These are phyloP conservation scores for Samia ricini DNA, from an alignment of 1,140 invertebrate genomes.

Conservation along the genomic window DNA sequence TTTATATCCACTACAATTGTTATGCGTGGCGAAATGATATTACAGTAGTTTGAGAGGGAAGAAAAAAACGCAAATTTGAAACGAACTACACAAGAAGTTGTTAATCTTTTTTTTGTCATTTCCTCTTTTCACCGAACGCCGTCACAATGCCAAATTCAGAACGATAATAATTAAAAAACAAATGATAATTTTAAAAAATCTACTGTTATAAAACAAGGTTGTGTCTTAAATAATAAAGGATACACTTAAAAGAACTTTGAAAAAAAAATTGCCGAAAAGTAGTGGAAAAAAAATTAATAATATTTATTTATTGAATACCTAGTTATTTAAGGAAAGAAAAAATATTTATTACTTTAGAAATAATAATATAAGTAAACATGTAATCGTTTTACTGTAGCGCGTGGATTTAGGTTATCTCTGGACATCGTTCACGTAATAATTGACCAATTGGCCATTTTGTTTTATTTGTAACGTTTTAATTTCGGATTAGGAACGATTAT, in stretches of 20 bases:
- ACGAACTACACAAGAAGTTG: constrained; percentile 15
- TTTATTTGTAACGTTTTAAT: background rate
- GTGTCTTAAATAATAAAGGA: constrained; percentile 25
- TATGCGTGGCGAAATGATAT: constrained; percentile 16
- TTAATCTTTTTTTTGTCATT: constrained; percentile 5
- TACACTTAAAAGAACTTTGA: constrained; percentile 18
- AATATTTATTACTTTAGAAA: constrained; percentile 23
- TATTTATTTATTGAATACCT: constrained; percentile 30
- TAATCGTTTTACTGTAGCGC: constrained; percentile 23
- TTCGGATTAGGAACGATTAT: constrained; percentile 9
- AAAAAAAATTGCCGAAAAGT: constrained; percentile 18
- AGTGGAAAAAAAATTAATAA: constrained; percentile 16
- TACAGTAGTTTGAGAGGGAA: background rate
- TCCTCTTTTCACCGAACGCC: constrained; percentile 14
- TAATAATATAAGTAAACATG: constrained; percentile 14
- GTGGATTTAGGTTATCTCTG: background rate
- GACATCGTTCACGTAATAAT: background rate
- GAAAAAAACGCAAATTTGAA: constrained; percentile 4
- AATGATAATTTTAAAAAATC: constrained; percentile 2
- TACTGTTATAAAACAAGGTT: constrained; percentile 27
- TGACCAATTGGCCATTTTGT: background rate
- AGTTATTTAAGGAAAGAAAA: constrained; percentile 21
- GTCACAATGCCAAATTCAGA: constrained; percentile 21
- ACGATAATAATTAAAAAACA: constrained; percentile 18
- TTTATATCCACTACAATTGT: constrained; percentile 10